Evolutionary conservation across 2,888 invertebrate genomes (phyloP).

Genomic region (Hymenopus coronatus): DNA sequence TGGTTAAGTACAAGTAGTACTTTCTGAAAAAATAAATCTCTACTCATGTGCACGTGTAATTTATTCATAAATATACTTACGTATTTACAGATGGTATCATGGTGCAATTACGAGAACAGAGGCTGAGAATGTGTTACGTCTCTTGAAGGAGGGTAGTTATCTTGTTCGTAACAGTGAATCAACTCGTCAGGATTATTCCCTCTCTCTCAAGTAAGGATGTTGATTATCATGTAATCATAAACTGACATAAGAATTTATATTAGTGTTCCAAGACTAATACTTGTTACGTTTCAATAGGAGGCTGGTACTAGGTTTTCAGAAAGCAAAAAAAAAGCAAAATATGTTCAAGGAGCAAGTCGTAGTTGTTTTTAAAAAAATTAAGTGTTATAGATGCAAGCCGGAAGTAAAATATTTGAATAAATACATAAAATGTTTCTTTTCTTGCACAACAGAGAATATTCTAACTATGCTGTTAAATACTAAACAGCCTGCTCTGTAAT

Average conservation of each 20-base stretch:
- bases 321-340: too few species aligned
- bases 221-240: neutral
- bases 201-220: constrained; percentile 87
- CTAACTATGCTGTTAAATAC: too few species aligned
- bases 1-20: neutral
- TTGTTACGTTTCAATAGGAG: too few species aligned
- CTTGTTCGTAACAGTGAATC: constrained; percentile 93
- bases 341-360: too few species aligned
- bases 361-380: too few species aligned
- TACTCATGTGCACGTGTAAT: neutral
- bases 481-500: too few species aligned
- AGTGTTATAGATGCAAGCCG: too few species aligned
- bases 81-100: constrained; percentile 80
- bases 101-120: constrained; percentile 88
- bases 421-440: too few species aligned
- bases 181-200: constrained; percentile 87
- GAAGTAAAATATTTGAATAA: too few species aligned
- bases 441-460: too few species aligned
- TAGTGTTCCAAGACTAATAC: too few species aligned
- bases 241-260: neutral
- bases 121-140: constrained; percentile 82
- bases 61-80: neutral
- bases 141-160: constrained; percentile 87
- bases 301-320: too few species aligned
- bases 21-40: neutral